phyloP scores from a whole-genome alignment of 2,797 vertebrate species.

The Danio tinwini region DNA sequence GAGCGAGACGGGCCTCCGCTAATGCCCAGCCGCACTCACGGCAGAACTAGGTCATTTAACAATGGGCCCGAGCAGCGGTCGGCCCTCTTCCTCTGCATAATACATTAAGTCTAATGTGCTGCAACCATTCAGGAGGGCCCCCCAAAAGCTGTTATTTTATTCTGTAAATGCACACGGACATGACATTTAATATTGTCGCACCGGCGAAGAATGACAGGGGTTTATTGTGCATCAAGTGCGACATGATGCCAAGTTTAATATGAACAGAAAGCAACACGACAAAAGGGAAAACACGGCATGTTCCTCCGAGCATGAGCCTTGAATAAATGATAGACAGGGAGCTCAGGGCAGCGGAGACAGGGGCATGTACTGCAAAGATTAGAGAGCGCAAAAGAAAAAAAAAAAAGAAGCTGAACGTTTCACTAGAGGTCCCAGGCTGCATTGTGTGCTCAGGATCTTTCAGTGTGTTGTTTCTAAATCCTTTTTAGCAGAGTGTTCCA shows the following conservation, averaged over 20 bases:
- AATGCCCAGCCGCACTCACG: conserved; percentile 80
- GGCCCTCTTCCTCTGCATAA: conserved; percentile 94
- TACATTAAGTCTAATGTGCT: conserved; percentile 96
- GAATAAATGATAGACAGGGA: conserved; percentile 88
- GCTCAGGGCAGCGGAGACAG: conserved; percentile 75
- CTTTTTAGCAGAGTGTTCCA: conserved; percentile 63
- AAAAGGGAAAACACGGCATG: conserved; percentile 84
- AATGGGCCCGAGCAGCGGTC: conserved; percentile 89
- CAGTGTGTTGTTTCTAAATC: conserved; percentile 78
- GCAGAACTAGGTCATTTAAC: conserved; percentile 97
- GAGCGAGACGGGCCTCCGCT: conserved; percentile 79
- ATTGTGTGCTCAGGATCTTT: conserved; percentile 78
- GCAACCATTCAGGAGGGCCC: conserved; percentile 82
- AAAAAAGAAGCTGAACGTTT: conserved; percentile 72
- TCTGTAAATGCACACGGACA: conserved; percentile 95
- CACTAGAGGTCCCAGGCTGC: conserved; percentile 72
- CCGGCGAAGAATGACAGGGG: conserved; percentile 91
- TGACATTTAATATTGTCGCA: conserved; percentile 97
- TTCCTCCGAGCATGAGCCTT: conserved; percentile 84
- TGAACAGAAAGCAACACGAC: conserved; percentile 86
- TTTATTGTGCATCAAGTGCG: conserved; percentile 91
- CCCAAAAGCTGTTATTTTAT: conserved; percentile 94
- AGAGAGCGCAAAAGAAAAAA: conserved; percentile 73
- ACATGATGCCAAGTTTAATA: conserved; percentile 92
- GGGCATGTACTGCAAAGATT: conserved; percentile 60